Evolutionary conservation across 2,797 vertebrate genomes (phyloP), one percentile per base, ranked within the genome.

Genomic region (Crenuchus spilurus): DNA sequence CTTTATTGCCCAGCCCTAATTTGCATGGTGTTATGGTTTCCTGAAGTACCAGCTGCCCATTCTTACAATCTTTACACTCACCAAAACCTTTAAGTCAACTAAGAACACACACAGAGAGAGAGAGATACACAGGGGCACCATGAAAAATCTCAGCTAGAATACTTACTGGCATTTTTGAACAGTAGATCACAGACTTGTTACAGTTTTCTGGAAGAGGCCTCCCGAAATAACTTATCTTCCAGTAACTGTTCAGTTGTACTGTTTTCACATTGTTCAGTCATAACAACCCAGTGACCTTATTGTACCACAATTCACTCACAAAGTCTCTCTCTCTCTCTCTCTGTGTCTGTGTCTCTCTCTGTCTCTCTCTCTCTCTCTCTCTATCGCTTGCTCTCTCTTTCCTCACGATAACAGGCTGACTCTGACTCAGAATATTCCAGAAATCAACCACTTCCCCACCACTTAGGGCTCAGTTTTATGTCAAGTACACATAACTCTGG

Each of bases 231-330:
- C 74, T 82, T 51, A 41, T 60, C 70, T 89, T 89, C 85, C 86
- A 78, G 88, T 88, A 89, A 89, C 79, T 71, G 57, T 87, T 87
- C 89, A 88, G 77, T 82, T 85, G 78, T 80, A 55, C 41, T 55
- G 74, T 78, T 84, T 80, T 84, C 82, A 76, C 84, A 57, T 78
- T 79, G 69, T 83, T 82, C 81, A 79, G 79, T 83, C 83, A 77
- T 83, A 81, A 78, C 83, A 76, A 39, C 30, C 30, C 22, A 64
- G 3, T 39, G 48, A 24, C 20, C 49, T 70, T 57, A 41, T 42
- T n/a, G 16, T 24, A 41, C 58, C 14, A 31, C 2, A 55, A 52
- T 10, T 24, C 41, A 9, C 28, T 48, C 11, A n/a, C n/a, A n/a
- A n/a, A n/a, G n/a, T 18, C 44, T 42, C 41, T 42, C 41, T 42